These are phyloP conservation scores for Forbesichthys agassizii DNA, from an alignment of 2,113 vertebrate genomes.

Conservation along the genomic window DNA sequence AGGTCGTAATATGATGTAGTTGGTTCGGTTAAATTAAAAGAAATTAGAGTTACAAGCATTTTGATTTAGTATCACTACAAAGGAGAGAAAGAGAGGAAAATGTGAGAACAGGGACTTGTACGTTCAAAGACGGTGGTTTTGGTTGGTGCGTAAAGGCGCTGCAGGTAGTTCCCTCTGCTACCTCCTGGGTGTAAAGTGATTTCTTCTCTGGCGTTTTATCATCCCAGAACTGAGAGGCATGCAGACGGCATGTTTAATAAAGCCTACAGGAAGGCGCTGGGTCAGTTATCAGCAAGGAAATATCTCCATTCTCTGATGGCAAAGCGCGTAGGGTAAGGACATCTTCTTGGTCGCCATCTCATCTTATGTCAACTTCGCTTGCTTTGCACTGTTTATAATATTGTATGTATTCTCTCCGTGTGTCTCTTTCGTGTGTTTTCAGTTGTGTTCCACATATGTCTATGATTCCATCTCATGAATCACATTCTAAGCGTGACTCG, in stretches of 20 bases:
- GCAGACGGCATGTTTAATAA: conserved; percentile 92
- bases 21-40: too few species aligned
- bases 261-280: conserved; percentile 92
- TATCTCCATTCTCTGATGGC: conserved; percentile 91
- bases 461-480: background rate
- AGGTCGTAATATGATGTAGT: too few species aligned
- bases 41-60: too few species aligned
- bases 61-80: too few species aligned
- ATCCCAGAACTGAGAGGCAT: conserved; percentile 83
- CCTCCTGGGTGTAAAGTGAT: conserved; percentile 52
- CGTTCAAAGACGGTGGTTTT: too few species aligned
- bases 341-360: conserved; percentile 47
- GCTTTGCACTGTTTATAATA: conserved; percentile 16
- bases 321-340: conserved; percentile 91
- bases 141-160: background rate
- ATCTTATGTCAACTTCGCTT: conserved; percentile 8
- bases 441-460: background rate
- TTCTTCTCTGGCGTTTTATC: conserved; percentile 73
- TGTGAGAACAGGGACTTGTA: too few species aligned
- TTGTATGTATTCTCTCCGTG: conserved; percentile 27
- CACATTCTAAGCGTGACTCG: too few species aligned
- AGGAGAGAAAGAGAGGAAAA: too few species aligned
- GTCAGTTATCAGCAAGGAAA: conserved; percentile 90
- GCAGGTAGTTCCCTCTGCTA: conserved; percentile 42
- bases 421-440: conserved; percentile 24